A percentile compares a stretch with the other conserved stretches of the same genome.
Conservation (phyloP, 2,113 vertebrate species). For the Nycticebus coucang region DNA sequence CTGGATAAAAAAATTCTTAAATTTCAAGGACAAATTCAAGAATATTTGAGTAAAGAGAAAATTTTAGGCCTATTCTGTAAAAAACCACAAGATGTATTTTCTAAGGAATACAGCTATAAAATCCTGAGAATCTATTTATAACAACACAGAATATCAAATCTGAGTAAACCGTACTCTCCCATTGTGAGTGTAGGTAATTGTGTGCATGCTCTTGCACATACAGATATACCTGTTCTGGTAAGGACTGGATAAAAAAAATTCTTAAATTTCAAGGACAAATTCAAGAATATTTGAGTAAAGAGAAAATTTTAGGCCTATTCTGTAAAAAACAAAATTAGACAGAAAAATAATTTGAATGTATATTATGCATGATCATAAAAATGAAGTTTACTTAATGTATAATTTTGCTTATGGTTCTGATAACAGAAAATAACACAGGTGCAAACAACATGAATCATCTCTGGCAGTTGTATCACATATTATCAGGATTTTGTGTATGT, state of each 20-base stretch:
- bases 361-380: neutral
- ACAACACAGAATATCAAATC: neutral
- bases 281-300: neutral
- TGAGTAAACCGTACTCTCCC: neutral
- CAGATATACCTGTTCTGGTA: neutral
- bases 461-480: neutral
- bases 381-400: neutral
- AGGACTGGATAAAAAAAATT: neutral
- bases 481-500: neutral
- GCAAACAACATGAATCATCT: neutral
- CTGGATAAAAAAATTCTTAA: neutral
- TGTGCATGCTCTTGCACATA: neutral
- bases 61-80: neutral
- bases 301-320: neutral
- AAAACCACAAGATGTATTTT: neutral
- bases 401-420: neutral
- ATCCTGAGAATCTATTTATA: neutral
- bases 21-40: neutral
- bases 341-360: constrained; percentile 26
- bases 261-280: neutral
- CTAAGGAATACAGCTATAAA: neutral
- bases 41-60: neutral
- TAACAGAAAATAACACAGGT: neutral
- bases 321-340: neutral
- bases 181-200: neutral